Evolutionary conservation across 2,888 invertebrate species (phyloP).

Genomic region (Melinopterus prodromus): DNA sequence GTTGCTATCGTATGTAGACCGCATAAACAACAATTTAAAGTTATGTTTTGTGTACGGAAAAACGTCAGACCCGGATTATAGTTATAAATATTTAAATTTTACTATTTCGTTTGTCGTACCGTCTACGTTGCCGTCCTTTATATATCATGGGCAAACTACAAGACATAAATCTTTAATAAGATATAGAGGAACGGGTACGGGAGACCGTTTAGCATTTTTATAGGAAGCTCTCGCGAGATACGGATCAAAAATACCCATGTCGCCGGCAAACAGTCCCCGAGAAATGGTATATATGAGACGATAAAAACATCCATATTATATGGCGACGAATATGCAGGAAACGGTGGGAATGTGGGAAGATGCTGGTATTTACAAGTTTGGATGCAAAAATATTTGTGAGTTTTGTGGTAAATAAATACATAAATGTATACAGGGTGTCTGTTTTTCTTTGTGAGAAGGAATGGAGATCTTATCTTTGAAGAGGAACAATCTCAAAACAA

Average conservation of each 20-base stretch:
- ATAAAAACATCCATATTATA: constrained; percentile 41
- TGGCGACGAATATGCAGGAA: too few species aligned
- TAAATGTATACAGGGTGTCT: too few species aligned
- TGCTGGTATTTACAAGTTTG: too few species aligned
- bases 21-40: too few species aligned
- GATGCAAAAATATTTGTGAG: too few species aligned
- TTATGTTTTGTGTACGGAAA: too few species aligned
- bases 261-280: constrained; percentile 46
- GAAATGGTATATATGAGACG: constrained; percentile 47
- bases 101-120: neutral
- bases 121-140: neutral
- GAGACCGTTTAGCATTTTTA: constrained; percentile 50
- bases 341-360: too few species aligned
- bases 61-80: neutral
- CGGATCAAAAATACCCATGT: constrained; percentile 50
- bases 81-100: constrained; percentile 4
- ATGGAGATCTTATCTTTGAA: too few species aligned
- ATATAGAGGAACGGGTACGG: constrained; percentile 37
- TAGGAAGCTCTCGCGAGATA: constrained; percentile 45
- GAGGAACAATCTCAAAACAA: too few species aligned
- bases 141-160: constrained; percentile 4
- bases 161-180: constrained; percentile 49
- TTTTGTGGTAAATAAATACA: too few species aligned
- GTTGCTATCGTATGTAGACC: too few species aligned
- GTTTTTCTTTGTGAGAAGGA: too few species aligned